Percentiles rank a stretch among this genome's conserved stretches.
phyloP scores from a whole-genome alignment of 30 jellyfish, hydroid and myxozoan species.

The Sanderia malayensis region DNA sequence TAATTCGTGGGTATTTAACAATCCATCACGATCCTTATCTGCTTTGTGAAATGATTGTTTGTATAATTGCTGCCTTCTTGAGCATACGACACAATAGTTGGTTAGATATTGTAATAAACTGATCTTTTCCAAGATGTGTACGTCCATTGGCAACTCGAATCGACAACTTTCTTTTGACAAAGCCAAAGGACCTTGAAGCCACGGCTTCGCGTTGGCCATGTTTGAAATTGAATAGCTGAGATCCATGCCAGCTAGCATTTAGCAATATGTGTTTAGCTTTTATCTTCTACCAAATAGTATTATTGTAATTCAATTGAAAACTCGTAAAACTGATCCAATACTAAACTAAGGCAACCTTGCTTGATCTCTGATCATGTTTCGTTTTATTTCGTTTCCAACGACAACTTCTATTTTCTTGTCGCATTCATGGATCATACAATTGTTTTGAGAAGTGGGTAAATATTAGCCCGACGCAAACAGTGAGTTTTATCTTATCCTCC shows the following conservation, averaged over 20 bases:
- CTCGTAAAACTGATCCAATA: not conserved
- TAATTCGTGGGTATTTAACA: slow-evolving; percentile 26
- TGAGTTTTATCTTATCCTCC: not conserved
- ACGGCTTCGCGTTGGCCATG: slow-evolving; percentile 66
- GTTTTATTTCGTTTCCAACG: too few relatives aligned
- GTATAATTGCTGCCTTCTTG: slow-evolving; percentile 59
- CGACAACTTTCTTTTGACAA: slow-evolving; percentile 69
- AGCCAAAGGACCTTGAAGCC: slow-evolving; percentile 82
- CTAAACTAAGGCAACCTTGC: not conserved
- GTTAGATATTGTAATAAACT: slow-evolving; percentile 34
- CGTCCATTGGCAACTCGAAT: slow-evolving; percentile 75
- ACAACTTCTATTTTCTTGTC: not conserved
- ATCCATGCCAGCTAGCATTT: too few relatives aligned
- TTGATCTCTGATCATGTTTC: not conserved
- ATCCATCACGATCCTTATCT: slow-evolving; percentile 64
- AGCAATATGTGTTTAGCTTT: not conserved
- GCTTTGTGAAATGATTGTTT: slow-evolving; percentile 51
- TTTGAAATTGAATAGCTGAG: slow-evolving; percentile 14
- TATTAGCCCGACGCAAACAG: not conserved
- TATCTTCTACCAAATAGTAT: not conserved
- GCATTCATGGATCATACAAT: not conserved
- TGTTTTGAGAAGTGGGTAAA: not conserved
- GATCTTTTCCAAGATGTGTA: slow-evolving; percentile 25
- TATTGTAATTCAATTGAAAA: not conserved
- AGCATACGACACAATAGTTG: slow-evolving; percentile 55